Conservation (phyloP, 2,797 vertebrate genomes). For the Gorsachius magnificus region DNA sequence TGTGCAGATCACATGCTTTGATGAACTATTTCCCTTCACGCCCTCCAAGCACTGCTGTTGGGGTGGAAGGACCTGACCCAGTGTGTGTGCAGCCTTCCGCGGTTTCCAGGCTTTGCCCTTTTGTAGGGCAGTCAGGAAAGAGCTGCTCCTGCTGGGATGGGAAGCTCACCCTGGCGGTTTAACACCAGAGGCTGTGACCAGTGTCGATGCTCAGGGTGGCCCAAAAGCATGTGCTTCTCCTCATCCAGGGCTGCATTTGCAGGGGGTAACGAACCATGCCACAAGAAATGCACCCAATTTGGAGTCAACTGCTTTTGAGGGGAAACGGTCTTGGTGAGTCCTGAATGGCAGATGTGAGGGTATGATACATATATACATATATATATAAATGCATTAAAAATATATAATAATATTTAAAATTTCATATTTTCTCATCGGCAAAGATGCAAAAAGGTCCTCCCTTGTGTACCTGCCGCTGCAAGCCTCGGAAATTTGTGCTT, state of each 20-base stretch:
- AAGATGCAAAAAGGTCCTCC: not conserved
- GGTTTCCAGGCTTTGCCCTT: not conserved
- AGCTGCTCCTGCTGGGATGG: not conserved
- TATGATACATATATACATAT: not conserved
- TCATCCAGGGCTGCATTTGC: not conserved
- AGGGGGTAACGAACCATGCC: not conserved
- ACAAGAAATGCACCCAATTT: rapidly evolving
- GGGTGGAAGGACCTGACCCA: not conserved
- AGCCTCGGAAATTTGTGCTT: rapidly evolving
- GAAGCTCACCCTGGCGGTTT: not conserved
- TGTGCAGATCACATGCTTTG: not conserved
- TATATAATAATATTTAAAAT: not conserved
- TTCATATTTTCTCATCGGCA: not conserved
- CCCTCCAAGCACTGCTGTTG: not conserved
- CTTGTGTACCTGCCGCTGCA: not conserved
- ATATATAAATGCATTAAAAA: not conserved
- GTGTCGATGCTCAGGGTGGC: not conserved
- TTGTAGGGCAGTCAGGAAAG: not conserved
- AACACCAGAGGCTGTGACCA: not conserved
- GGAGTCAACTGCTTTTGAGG: not conserved
- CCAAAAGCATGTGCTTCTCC: not conserved
- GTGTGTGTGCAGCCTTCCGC: not conserved
- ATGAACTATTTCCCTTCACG: not conserved
- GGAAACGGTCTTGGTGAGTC: not conserved
- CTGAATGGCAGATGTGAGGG: not conserved